Evolutionary conservation across 2,888 invertebrate genomes (phyloP), one percentile per base, ranked within the genome.

Genomic region (Dichetophora obliterata): DNA sequence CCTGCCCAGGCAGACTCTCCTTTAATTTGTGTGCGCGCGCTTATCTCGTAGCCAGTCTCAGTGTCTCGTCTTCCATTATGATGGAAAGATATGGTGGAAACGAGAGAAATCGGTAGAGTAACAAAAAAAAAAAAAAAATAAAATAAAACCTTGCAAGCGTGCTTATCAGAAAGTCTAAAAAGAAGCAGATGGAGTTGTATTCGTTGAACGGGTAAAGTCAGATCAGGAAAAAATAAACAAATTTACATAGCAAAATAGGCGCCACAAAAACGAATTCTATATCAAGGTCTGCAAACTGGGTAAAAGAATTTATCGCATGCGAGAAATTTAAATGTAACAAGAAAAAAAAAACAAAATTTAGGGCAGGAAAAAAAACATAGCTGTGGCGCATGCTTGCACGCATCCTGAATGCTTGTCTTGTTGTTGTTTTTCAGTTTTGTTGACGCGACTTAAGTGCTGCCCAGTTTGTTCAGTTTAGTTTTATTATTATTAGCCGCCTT

Each of bases 21-120:
- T 43, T 43, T 11, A 43, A 43, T 43, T 43, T 43, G 43, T 43
- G 43, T 14, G 43, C 43, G 79, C 85, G 81, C 78, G 82, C 85
- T 88, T 88, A 89, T 89, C 89, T 88, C 86, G 88, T 87, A 87
- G 87, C 88, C 89, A 89, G 89, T 87, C 89, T 89, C 87, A 86
- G 87, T 87, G 89, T 89, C 89, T 89, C 89, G 89, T 89, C 89
- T 89, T 89, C 89, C 89, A 89, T 89, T 89, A 89, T 89, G 89
- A 89, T 89, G 86, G 86, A 83, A 83, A 85, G 88, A 89, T 88
- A 88, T 84, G 81, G 77, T 31, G 80, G 79, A 81, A 80, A 78
- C 37, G 27, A 3, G 43, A 9, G 27, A 9, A 43, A 43, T 43
- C 43, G 43, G 43, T 43, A 9, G 63, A 48, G 57, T 54, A 81